Evolutionary conservation across 2,797 vertebrate species (phyloP).

Genomic region (Hemitrygon akajei): DNA sequence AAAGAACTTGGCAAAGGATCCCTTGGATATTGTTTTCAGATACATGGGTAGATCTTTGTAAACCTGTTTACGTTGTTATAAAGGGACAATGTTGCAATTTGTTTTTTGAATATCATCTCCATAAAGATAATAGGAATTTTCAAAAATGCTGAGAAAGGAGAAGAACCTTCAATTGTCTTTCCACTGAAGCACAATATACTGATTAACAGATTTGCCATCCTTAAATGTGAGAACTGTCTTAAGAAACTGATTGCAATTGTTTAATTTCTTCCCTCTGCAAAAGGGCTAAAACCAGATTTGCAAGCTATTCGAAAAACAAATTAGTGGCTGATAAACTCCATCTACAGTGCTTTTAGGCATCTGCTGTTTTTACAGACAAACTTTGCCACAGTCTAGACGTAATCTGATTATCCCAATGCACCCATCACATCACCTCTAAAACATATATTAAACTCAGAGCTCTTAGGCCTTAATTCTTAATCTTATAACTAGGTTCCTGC

Average conservation of each 20-base stretch:
- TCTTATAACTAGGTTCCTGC: constrained; percentile 7
- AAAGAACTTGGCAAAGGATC: not conserved
- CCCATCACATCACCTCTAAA: not conserved
- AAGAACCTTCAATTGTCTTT: not conserved
- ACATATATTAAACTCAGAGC: not conserved
- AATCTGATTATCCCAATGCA: not conserved
- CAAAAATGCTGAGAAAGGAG: not conserved
- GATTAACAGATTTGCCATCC: not conserved
- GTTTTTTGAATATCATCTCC: not conserved
- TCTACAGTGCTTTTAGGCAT: not conserved
- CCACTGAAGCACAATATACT: no score
- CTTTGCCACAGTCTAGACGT: not conserved
- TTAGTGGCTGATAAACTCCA: not conserved
- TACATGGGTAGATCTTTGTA: not conserved
- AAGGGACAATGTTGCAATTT: not conserved
- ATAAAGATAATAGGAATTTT: not conserved
- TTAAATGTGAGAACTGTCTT: not conserved
- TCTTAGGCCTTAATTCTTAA: not conserved
- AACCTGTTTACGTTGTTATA: not conserved
- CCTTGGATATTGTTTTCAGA: not conserved
- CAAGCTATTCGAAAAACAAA: not conserved
- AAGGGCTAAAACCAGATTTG: not conserved
- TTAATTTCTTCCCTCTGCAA: not conserved
- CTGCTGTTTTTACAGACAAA: not conserved
- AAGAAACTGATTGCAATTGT: not conserved